phyloP scores from a whole-genome alignment of 2,113 vertebrate species.

The Chrysemys picta region DNA sequence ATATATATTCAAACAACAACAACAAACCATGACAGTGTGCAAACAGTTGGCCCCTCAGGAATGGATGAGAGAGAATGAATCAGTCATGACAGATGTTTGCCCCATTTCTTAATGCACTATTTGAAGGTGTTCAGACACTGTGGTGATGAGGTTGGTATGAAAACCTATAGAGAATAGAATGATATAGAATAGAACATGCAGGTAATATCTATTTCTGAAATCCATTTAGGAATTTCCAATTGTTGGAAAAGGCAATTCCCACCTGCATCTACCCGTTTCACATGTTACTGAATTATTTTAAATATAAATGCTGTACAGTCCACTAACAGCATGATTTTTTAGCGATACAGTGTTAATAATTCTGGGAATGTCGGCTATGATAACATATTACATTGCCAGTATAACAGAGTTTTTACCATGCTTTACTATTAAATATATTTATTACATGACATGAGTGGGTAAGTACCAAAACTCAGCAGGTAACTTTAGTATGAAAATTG shows the following conservation, averaged over 20 bases:
- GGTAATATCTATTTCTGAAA: too few species aligned
- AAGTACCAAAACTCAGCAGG: not conserved
- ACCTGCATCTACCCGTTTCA: not conserved
- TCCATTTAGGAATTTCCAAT: not conserved
- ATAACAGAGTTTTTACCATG: not conserved
- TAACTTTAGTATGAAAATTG: not conserved
- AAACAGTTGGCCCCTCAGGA: not conserved
- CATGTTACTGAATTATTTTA: not conserved
- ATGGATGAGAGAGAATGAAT: not conserved
- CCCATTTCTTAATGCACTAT: not conserved
- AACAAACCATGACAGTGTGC: not conserved
- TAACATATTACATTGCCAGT: not conserved
- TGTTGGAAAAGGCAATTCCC: not conserved
- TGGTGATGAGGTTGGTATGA: not conserved
- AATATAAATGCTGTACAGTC: too few species aligned
- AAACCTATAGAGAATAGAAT: not conserved
- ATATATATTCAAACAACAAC: not conserved
- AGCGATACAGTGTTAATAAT: too few species aligned
- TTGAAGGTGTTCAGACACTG: constrained; percentile 1
- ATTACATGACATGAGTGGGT: not conserved
- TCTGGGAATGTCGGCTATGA: not conserved
- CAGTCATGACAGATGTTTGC: not conserved
- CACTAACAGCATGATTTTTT: too few species aligned
- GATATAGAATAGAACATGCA: not conserved
- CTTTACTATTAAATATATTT: not conserved